Evolutionary conservation across 1,140 invertebrate genomes (phyloP).

Genomic region (Caenorhabditis tropicalis): DNA sequence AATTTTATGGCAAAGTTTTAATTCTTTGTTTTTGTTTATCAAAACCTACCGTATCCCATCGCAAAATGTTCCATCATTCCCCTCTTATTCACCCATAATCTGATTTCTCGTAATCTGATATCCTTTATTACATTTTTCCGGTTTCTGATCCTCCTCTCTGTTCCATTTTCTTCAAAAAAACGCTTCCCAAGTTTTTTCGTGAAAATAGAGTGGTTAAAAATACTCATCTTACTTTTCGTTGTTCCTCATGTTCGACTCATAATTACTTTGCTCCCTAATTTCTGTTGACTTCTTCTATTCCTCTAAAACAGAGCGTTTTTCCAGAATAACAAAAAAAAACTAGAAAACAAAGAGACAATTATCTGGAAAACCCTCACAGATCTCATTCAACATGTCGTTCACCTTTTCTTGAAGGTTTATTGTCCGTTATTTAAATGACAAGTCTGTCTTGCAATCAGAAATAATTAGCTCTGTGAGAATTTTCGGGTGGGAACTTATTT

Average conservation of each 20-base stretch:
- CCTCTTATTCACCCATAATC: no score
- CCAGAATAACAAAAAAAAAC: neutral
- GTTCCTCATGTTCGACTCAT: neutral
- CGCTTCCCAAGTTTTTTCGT: neutral
- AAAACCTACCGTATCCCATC: no score
- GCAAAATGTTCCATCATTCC: no score
- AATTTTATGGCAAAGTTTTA: no score
- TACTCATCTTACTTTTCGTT: neutral
- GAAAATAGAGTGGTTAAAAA: no score
- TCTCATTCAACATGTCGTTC: neutral
- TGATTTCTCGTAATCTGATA: no score
- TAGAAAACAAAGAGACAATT: neutral
- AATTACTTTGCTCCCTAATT: conserved; percentile 18
- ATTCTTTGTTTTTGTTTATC: no score
- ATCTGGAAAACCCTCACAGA: neutral
- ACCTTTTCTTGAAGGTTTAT: neutral
- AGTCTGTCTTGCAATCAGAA: neutral
- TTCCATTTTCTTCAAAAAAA: neutral
- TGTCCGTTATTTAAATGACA: no score
- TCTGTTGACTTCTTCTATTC: neutral
- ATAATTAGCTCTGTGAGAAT: neutral
- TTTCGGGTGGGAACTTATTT: neutral
- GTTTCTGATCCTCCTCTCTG: no score
- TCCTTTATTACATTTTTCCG: no score
- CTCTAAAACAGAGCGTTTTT: neutral